Conservation (phyloP, 2,113 vertebrate genomes). For the Crocuta crocuta region DNA sequence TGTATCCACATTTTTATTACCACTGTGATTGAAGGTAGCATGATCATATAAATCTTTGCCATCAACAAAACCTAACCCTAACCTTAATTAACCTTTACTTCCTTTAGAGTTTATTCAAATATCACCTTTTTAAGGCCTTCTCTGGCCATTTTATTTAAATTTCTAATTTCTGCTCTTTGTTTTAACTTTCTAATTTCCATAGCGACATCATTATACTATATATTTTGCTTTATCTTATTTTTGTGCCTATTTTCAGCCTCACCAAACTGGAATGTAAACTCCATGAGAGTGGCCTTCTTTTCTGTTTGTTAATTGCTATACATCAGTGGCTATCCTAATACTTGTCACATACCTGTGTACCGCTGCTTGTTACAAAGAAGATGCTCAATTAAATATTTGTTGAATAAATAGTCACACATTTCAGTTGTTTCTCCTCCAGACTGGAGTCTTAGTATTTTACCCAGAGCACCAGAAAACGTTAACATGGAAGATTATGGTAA, state of each 20-base stretch:
- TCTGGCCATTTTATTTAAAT: slow-evolving; percentile 13
- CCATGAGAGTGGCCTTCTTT: neutral
- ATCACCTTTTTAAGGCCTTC: neutral
- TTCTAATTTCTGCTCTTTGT: neutral
- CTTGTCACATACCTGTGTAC: neutral
- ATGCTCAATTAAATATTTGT: neutral
- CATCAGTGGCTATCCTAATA: neutral
- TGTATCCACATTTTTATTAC: neutral
- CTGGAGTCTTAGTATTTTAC: neutral
- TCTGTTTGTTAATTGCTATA: neutral
- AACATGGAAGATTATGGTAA: neutral
- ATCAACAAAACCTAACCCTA: neutral
- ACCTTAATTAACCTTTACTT: neutral
- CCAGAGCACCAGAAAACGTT: neutral
- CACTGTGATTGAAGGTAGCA: neutral
- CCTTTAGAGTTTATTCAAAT: slow-evolving; percentile 14
- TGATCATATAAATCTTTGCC: neutral
- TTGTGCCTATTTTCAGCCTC: neutral
- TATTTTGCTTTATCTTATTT: neutral
- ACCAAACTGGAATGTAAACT: neutral
- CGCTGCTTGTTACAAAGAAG: neutral
- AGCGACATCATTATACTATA: neutral
- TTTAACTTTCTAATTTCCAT: slow-evolving; percentile 6
- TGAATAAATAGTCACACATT: neutral
- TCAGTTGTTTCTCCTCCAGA: neutral